Evolutionary conservation across 2,888 invertebrate genomes (phyloP).

Genomic region (Malthinus flaveolus): DNA sequence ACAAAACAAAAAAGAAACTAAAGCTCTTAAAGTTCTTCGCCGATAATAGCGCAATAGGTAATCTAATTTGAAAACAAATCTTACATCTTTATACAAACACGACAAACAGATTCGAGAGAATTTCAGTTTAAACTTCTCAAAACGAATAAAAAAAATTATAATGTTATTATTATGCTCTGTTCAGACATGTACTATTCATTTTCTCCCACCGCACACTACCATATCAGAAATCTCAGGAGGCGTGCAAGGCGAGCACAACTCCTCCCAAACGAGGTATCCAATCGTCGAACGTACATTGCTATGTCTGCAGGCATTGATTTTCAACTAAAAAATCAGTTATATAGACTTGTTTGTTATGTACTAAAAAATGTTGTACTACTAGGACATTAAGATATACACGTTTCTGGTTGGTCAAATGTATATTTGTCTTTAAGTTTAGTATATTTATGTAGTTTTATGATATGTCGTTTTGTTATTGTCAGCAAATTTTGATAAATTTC

Average conservation of each 20-base stretch:
- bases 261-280: constrained; percentile 24
- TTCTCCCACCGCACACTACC: constrained; percentile 18
- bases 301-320: constrained; percentile 25
- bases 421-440: constrained; percentile 6
- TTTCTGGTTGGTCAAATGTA: constrained; percentile 22
- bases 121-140: not conserved
- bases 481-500: no score
- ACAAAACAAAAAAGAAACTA: no score
- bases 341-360: constrained; percentile 16
- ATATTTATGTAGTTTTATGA: no score
- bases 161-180: constrained; percentile 1
- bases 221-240: constrained; percentile 28
- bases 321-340: constrained; percentile 15
- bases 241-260: constrained; percentile 18
- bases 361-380: constrained; percentile 9
- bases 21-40: no score
- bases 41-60: no score
- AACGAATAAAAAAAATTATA: not conserved
- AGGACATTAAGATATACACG: constrained; percentile 14
- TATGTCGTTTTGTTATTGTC: no score
- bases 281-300: constrained; percentile 19
- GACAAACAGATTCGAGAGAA: not conserved
- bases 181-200: constrained; percentile 18
- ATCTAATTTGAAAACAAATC: not conserved
- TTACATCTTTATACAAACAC: not conserved